These are phyloP conservation scores for Sinopyrophorus schimmeli DNA, from an alignment of 2,888 invertebrate genomes.

Conservation along the genomic window DNA sequence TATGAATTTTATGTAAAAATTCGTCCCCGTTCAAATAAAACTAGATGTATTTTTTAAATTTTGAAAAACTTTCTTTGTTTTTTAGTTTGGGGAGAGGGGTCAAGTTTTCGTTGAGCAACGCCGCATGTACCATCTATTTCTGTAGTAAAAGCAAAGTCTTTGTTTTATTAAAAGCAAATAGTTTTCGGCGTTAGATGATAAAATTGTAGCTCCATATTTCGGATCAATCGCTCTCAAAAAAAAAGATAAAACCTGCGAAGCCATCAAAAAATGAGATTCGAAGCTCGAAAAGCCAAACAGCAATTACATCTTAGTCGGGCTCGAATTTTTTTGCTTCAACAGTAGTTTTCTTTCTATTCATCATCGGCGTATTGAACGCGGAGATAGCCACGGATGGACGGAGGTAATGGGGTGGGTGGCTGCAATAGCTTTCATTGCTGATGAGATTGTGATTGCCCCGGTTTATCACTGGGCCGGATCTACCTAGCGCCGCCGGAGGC, in stretches of 20 bases:
- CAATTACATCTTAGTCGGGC: slow-evolving; percentile 11
- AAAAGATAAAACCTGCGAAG: background rate
- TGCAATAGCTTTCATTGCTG: slow-evolving; percentile 51
- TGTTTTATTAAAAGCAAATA: no score
- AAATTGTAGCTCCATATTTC: no score
- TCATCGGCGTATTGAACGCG: slow-evolving; percentile 32
- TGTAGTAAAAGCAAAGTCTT: no score
- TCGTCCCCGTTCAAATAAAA: no score
- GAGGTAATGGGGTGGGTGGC: slow-evolving; percentile 46
- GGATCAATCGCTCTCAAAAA: no score
- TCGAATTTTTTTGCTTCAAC: slow-evolving; percentile 11
- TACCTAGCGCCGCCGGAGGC: slow-evolving; percentile 41
- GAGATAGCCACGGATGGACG: slow-evolving; percentile 29
- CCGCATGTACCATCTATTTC: no score
- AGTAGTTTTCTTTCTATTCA: slow-evolving; percentile 26
- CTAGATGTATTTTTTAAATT: no score
- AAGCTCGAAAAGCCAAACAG: slow-evolving; percentile 2
- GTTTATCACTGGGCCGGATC: slow-evolving; percentile 51
- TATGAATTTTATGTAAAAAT: no score
- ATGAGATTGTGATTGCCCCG: slow-evolving; percentile 53
- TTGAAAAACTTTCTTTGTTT: no score
- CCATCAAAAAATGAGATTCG: background rate
- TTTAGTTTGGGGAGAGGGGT: no score
- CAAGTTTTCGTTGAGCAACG: no score
- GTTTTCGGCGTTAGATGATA: no score